Percentiles rank a stretch among this genome's conserved stretches.
Conservation (phyloP, 1,140 invertebrate genomes). For the Achatina immaculata region DNA sequence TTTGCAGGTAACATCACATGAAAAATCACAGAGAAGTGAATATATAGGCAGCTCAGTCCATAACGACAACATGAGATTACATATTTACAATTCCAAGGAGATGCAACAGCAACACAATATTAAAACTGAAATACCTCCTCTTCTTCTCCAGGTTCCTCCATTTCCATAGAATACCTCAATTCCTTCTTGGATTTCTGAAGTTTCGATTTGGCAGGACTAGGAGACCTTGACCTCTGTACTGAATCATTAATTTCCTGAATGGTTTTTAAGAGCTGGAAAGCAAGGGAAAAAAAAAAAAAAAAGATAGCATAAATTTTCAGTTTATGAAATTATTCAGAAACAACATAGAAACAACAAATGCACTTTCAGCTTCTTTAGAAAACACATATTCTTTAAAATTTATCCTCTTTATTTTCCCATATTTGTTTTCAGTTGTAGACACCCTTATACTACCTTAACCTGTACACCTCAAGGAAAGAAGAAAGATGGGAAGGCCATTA, state of each 20-base stretch:
- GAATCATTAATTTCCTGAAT: slow-evolving; percentile 37
- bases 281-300: neutral
- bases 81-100: too few species aligned
- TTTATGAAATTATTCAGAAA: neutral
- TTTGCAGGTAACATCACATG: too few species aligned
- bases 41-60: too few species aligned
- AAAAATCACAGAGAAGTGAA: too few species aligned
- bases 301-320: neutral
- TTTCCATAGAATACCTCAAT: neutral
- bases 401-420: neutral
- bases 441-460: too few species aligned
- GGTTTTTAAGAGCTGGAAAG: slow-evolving; percentile 24
- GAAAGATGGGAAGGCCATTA: too few species aligned
- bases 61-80: too few species aligned
- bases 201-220: slow-evolving; percentile 10
- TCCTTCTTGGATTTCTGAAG: neutral
- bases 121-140: neutral
- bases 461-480: too few species aligned
- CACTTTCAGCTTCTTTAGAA: neutral
- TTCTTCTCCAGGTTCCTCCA: too few species aligned
- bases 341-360: neutral
- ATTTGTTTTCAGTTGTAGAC: too few species aligned
- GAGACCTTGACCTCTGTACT: slow-evolving; percentile 32
- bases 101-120: neutral
- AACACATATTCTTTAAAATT: neutral